Evolutionary conservation across 2,797 vertebrate species (phyloP), one percentile per base, ranked within the genome.

Genomic region (Falco naumanni): DNA sequence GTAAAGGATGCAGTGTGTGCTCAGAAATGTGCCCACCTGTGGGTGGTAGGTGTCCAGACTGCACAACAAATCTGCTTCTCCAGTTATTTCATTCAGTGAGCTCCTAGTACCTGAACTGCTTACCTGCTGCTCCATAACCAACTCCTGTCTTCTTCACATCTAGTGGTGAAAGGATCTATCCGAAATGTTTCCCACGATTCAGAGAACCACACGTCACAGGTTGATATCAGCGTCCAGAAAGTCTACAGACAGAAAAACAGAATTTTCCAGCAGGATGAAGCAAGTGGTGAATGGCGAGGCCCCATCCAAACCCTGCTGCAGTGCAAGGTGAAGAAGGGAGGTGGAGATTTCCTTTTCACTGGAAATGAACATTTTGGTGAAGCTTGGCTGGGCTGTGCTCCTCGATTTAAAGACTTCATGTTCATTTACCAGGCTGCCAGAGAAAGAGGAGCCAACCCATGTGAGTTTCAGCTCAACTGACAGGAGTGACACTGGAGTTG

Each of bases 301-400:
- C 93, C 87, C 56, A 95, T 99, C 75, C 95, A 48, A 54, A 98
- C 98, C 5, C 97, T 98, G 39, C 96, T 98, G 70, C 98, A 91
- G 75, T 99, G 98, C 79, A 95, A 92, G 15, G 98, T 98, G 92
- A 98, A 97, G 98, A 96, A 98, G 15, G 98, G 98, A 47, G 95
- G 92, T 1, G 98, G 98, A 43, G 97, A 98, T 72, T 99, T 99
- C 94, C 98, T 99, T 63, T 99, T 99, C 96, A 98, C 98, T 1
- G 98, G 98, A 51, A 97, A 97, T 11, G 98, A 99, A 76, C 98
- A 98, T 92, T 99, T 99, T 45, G 98, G 98, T 11, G 98, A 99
- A 92, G 98, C 98, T 89, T 99, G 98, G 98, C 91, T 99, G 95
- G 98, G 98, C 84, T 99, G 98, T 83, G 99, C 98, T 53, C 98